Percentiles rank a stretch among this genome's conserved stretches.
Evolutionary conservation across 2,797 vertebrate species (phyloP).

Genomic region (Tadarida brasiliensis): DNA sequence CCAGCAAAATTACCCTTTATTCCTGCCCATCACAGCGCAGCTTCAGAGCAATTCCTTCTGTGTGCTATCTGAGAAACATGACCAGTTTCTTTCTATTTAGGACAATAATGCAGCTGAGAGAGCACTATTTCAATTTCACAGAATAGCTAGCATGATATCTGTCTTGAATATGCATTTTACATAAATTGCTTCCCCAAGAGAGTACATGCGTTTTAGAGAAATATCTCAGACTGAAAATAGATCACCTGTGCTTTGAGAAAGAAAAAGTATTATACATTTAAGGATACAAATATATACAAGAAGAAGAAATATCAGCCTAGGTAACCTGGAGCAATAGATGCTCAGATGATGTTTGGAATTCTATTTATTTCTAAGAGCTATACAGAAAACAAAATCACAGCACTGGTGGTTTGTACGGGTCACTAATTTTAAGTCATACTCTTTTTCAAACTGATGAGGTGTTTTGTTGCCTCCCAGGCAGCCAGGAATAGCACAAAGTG

Average conservation of each 20-base stretch:
- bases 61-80: neutral
- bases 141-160: neutral
- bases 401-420: neutral
- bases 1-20: neutral
- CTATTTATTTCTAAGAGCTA: neutral
- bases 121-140: neutral
- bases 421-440: neutral
- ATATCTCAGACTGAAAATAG: neutral
- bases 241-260: neutral
- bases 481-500: neutral
- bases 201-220: neutral
- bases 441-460: neutral
- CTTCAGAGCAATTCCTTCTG: neutral
- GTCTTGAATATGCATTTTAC: neutral
- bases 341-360: neutral
- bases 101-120: neutral
- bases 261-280: neutral
- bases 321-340: neutral
- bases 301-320: neutral
- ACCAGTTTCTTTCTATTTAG: neutral
- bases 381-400: neutral
- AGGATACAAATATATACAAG: neutral
- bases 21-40: accelerated
- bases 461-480: neutral
- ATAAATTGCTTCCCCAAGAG: neutral